Percentiles rank a stretch among this genome's conserved stretches.
phyloP scores from a whole-genome alignment of 2,113 vertebrate species.

The Caracal caracal region DNA sequence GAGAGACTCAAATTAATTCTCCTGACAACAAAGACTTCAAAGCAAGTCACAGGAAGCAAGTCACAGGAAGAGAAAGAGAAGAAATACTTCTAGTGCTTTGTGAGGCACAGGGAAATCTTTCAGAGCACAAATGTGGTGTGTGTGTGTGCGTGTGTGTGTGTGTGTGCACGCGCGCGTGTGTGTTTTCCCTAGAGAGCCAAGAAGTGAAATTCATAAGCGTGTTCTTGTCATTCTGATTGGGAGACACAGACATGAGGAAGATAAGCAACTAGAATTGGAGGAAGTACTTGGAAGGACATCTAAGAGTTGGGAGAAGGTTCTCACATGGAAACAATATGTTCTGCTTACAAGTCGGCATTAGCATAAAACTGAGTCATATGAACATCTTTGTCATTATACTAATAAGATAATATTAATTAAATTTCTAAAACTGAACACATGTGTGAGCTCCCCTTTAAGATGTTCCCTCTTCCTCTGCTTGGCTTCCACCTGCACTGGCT shows the following conservation, averaged over 20 bases:
- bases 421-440: slow-evolving; percentile 41
- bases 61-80: neutral
- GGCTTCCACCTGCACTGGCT: neutral
- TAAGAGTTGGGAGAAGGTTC: neutral
- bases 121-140: neutral
- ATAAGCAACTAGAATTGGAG: neutral
- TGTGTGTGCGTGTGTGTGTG: no score
- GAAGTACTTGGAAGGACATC: neutral
- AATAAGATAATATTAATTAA: slow-evolving; percentile 46
- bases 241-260: neutral
- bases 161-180: no score
- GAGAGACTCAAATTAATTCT: slow-evolving; percentile 35
- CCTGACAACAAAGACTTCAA: slow-evolving; percentile 47
- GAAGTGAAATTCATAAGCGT: neutral
- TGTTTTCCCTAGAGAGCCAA: neutral
- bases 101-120: neutral
- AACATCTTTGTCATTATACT: slow-evolving; percentile 76
- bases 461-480: neutral
- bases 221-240: neutral
- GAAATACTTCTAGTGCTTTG: neutral
- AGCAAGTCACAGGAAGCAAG: slow-evolving; percentile 17
- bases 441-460: neutral
- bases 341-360: slow-evolving; percentile 73
- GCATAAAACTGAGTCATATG: slow-evolving; percentile 74
- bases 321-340: slow-evolving; percentile 74